A percentile compares a stretch with the other conserved stretches of the same genome.
phyloP scores from a whole-genome alignment of 2,797 vertebrate species.

The Oreortyx pictus region DNA sequence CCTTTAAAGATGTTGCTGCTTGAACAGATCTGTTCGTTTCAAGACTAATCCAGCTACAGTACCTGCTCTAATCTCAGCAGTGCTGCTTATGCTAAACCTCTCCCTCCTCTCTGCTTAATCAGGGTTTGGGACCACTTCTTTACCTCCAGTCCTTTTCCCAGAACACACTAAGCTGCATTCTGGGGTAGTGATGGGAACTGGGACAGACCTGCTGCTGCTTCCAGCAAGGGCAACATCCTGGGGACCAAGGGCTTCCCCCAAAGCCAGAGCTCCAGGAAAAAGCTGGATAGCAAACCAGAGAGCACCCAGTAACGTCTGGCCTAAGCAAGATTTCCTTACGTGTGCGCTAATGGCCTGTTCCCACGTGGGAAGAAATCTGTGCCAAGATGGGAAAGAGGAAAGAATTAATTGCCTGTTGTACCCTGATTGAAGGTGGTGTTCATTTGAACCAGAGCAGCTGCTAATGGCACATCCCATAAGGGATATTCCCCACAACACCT shows the following conservation, averaged over 20 bases:
- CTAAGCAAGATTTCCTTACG: background rate
- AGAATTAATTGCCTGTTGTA: background rate
- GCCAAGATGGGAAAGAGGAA: background rate
- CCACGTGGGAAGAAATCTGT: rapidly evolving
- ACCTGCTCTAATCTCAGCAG: background rate
- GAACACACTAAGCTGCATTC: background rate
- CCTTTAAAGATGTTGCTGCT: background rate
- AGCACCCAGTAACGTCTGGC: background rate
- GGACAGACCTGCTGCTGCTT: background rate
- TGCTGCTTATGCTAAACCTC: background rate
- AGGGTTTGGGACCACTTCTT: background rate
- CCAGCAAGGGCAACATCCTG: background rate
- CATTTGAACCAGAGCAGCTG: background rate
- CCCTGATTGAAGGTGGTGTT: background rate
- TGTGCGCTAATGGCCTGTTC: background rate
- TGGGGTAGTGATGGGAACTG: background rate
- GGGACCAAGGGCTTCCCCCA: background rate
- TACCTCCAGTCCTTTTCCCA: background rate
- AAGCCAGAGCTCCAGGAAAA: background rate
- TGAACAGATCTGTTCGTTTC: background rate
- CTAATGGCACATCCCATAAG: background rate
- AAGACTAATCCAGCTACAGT: background rate
- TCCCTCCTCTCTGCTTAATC: background rate
- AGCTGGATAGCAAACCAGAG: background rate
- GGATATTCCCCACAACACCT: background rate